phyloP scores from a whole-genome alignment of 2,888 invertebrate species.

The Drosophila hamatofila region DNA sequence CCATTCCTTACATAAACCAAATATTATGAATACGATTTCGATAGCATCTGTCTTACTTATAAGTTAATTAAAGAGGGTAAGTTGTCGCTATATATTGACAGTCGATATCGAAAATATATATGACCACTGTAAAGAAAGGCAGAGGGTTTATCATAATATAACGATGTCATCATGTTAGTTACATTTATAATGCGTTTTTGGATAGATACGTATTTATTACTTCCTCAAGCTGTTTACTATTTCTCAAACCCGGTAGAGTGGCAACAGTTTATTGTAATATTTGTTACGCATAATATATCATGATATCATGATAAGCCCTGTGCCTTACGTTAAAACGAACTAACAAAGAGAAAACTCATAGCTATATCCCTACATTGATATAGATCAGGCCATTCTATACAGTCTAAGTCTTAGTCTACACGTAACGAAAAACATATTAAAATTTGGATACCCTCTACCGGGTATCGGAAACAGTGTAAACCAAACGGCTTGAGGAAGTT shows the following conservation, averaged over 20 bases:
- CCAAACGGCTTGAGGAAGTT: slow-evolving; percentile 70
- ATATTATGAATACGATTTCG: too few species aligned
- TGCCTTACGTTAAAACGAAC: background rate
- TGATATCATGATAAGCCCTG: background rate
- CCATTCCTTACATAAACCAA: too few species aligned
- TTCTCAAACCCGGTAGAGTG: background rate
- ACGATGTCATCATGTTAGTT: too few species aligned
- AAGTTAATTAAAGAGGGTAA: too few species aligned
- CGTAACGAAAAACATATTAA: too few species aligned
- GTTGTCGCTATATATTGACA: too few species aligned
- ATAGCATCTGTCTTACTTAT: too few species aligned
- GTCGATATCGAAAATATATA: too few species aligned
- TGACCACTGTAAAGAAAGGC: too few species aligned
- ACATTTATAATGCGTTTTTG: too few species aligned
- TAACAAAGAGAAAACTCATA: background rate
- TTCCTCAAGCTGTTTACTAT: background rate
- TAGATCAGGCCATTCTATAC: background rate
- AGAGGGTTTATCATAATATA: too few species aligned
- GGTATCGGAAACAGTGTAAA: slow-evolving; percentile 16
- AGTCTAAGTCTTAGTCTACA: background rate
- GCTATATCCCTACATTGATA: background rate
- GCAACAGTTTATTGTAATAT: background rate
- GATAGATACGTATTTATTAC: background rate
- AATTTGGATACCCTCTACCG: background rate
- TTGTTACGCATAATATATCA: background rate